These are phyloP conservation scores for Julus scanicus DNA, from an alignment of 2,888 invertebrate genomes.

Conservation along the genomic window DNA sequence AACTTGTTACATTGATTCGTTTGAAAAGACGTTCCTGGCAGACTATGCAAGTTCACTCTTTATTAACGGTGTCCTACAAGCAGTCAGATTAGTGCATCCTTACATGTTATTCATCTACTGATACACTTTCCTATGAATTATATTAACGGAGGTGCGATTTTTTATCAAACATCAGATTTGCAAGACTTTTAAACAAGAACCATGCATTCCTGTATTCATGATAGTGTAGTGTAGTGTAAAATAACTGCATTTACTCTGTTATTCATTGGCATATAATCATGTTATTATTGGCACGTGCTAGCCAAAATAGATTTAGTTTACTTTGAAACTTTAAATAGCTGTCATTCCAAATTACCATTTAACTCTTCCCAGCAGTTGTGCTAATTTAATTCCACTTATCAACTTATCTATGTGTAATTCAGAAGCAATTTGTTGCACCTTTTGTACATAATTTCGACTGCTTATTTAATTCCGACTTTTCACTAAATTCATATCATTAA, in stretches of 20 bases:
- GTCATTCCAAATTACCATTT: neutral
- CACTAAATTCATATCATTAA: no score
- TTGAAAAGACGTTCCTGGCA: neutral
- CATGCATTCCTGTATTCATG: neutral
- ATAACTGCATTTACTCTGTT: slow-evolving; percentile 3
- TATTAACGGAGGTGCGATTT: neutral
- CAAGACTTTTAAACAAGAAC: neutral
- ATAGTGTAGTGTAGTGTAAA: neutral
- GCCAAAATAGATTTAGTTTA: neutral
- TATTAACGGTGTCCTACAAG: neutral
- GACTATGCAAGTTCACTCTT: slow-evolving; percentile 42
- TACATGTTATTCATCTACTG: neutral
- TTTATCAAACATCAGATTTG: neutral
- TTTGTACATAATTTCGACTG: neutral
- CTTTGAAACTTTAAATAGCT: neutral
- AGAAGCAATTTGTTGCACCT: neutral
- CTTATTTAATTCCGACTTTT: no score
- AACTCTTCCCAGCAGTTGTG: neutral
- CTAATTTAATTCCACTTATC: neutral
- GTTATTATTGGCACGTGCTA: neutral
- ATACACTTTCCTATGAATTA: neutral
- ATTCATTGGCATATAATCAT: neutral
- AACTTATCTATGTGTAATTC: neutral
- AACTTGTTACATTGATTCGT: neutral
- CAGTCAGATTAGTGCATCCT: neutral